A percentile compares a stretch with the other conserved stretches of the same genome.
Conservation (phyloP, 2,888 invertebrate genomes). For the Eupithecia vulgata region DNA sequence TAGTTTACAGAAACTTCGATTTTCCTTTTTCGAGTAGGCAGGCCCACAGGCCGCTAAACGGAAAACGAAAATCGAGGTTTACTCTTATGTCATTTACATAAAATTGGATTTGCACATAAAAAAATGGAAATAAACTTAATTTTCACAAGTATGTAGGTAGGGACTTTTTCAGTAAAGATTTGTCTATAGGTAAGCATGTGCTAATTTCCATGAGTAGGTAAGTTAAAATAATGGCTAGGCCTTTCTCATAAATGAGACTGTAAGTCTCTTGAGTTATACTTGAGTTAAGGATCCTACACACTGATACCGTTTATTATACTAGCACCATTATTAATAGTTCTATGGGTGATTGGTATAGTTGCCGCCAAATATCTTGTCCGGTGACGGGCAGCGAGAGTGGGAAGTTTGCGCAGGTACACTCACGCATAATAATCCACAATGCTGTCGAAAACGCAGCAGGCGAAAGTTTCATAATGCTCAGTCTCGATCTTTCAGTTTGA, state of each 20-base stretch:
- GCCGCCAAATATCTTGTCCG: too few relatives aligned
- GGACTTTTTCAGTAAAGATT: not conserved
- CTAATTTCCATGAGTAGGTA: not conserved
- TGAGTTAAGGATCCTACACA: constrained; percentile 14
- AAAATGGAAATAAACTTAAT: not conserved
- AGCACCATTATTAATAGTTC: not conserved
- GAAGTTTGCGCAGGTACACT: too few relatives aligned
- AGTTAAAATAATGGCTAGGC: not conserved
- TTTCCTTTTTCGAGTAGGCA: too few relatives aligned
- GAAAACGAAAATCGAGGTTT: not conserved
- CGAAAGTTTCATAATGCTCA: too few relatives aligned
- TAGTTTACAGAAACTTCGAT: too few relatives aligned
- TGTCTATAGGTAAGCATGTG: not conserved
- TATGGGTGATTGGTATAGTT: too few relatives aligned
- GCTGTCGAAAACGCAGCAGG: too few relatives aligned
- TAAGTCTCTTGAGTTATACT: not conserved
- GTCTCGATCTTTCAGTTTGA: too few relatives aligned
- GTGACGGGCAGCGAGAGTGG: too few relatives aligned
- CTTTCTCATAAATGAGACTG: not conserved
- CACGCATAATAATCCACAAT: too few relatives aligned
- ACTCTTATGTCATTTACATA: not conserved
- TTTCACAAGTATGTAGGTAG: not conserved
- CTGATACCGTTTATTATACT: constrained; percentile 9
- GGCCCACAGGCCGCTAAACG: not conserved
- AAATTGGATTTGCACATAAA: not conserved